Conservation (phyloP, 2,113 vertebrate genomes). For the Halichoerus grypus region DNA sequence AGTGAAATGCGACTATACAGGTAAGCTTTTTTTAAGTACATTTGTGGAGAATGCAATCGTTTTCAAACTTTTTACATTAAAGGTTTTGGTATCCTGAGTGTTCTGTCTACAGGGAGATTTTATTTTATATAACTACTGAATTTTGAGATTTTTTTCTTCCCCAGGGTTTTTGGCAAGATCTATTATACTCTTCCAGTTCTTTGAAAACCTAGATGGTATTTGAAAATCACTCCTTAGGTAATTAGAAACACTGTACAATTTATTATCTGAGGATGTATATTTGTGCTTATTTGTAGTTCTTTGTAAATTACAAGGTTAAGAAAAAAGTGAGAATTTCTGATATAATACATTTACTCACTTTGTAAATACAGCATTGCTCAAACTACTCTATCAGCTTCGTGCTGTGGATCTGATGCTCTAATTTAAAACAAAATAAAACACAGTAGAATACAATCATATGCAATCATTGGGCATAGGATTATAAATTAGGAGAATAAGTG, state of each 20-base stretch:
- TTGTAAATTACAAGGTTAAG: background rate
- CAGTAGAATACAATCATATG: background rate
- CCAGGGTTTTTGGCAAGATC: background rate
- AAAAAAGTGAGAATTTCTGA: slow-evolving; percentile 35
- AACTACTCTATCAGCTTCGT: background rate
- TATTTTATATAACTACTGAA: slow-evolving; percentile 32
- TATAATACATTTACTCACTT: slow-evolving; percentile 10
- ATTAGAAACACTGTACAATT: background rate
- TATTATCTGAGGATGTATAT: background rate
- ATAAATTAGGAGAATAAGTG: background rate
- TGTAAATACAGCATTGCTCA: background rate
- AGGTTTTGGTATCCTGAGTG: background rate
- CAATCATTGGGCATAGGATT: background rate
- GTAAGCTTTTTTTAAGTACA: slow-evolving; percentile 82
- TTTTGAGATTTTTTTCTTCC: background rate
- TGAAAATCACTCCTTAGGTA: background rate
- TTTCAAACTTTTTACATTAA: slow-evolving; percentile 32
- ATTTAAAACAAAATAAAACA: background rate
- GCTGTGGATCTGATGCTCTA: background rate
- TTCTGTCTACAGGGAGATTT: slow-evolving; percentile 42
- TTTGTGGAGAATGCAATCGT: background rate
- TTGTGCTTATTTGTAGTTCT: background rate
- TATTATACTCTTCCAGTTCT: background rate
- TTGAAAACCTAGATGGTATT: slow-evolving; percentile 36
- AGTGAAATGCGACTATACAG: slow-evolving; percentile 97